Percentiles rank a stretch among this genome's conserved stretches.
Conservation (phyloP, 2,113 vertebrate genomes). For the Leptodactylus fuscus region DNA sequence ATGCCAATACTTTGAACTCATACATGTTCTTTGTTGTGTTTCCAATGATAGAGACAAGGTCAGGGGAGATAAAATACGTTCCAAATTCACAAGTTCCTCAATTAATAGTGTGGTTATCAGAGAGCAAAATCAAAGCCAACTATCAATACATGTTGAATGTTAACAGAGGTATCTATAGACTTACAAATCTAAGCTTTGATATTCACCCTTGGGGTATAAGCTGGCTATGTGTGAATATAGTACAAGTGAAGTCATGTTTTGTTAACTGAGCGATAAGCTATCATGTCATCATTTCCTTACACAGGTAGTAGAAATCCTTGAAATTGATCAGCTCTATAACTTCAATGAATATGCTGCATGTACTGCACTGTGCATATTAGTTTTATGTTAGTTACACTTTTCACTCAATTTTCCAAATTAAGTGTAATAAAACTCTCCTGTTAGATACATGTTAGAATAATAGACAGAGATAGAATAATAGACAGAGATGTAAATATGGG, state of each 20-base stretch:
- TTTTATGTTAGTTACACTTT: no score
- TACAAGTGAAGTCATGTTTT: conserved; percentile 30
- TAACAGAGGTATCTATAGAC: conserved; percentile 29
- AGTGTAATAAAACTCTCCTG: no score
- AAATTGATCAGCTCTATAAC: conserved; percentile 4
- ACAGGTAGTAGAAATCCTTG: not conserved
- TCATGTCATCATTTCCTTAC: conserved; percentile 4
- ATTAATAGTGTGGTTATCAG: conserved; percentile 61
- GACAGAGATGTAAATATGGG: no score
- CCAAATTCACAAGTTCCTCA: conserved; percentile 65
- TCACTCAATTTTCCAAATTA: no score
- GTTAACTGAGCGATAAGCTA: conserved; percentile 32
- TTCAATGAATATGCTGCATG: not conserved
- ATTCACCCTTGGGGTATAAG: conserved; percentile 47
- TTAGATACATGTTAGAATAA: no score
- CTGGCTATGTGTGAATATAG: conserved; percentile 27
- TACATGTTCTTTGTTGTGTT: conserved; percentile 72
- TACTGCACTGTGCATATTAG: not conserved
- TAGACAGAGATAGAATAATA: no score
- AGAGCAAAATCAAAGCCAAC: conserved; percentile 58
- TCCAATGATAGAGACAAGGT: conserved; percentile 73
- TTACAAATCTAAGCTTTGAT: conserved; percentile 52
- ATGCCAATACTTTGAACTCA: conserved; percentile 78
- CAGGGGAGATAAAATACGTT: conserved; percentile 69
- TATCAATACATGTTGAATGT: conserved; percentile 48